Percentiles rank a stretch among this genome's conserved stretches.
These are phyloP conservation scores for Thymelicus sylvestris DNA, from an alignment of 2,888 invertebrate genomes.

Conservation along the genomic window DNA sequence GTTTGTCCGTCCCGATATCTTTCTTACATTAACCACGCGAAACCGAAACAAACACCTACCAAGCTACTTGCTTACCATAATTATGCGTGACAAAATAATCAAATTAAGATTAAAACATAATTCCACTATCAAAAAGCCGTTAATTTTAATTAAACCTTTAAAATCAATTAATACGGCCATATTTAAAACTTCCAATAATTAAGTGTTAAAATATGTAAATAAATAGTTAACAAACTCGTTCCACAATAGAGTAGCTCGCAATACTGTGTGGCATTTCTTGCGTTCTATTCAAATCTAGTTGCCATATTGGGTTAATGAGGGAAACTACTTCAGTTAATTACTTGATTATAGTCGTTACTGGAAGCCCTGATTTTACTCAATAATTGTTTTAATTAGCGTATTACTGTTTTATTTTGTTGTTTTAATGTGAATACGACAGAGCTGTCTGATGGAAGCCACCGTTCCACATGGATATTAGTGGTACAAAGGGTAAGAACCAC, in stretches of 20 bases:
- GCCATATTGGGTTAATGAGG: conserved; percentile 39
- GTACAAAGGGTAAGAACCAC: too few species aligned
- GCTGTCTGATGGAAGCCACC: too few species aligned
- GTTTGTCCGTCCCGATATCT: too few species aligned
- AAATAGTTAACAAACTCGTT: conserved; percentile 20
- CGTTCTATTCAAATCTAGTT: conserved; percentile 44
- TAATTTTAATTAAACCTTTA: background rate
- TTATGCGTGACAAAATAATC: too few species aligned
- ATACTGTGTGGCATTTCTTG: conserved; percentile 33
- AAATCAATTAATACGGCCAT: background rate
- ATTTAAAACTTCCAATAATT: background rate
- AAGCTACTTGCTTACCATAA: too few species aligned
- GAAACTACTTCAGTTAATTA: conserved; percentile 41
- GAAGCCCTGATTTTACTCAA: conserved; percentile 37
- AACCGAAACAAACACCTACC: too few species aligned
- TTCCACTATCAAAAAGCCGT: too few species aligned
- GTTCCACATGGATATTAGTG: too few species aligned
- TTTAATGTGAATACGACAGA: background rate
- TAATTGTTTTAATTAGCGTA: conserved; percentile 26
- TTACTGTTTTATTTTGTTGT: background rate
- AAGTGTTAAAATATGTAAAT: conserved; percentile 23
- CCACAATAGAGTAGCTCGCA: conserved; percentile 13
- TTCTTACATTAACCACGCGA: too few species aligned
- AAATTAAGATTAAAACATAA: too few species aligned
- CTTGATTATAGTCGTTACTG: conserved; percentile 39